A percentile compares a stretch with the other conserved stretches of the same genome.
These are phyloP conservation scores for Chironomus riparius DNA, from an alignment of 2,888 invertebrate species.

Conservation along the genomic window DNA sequence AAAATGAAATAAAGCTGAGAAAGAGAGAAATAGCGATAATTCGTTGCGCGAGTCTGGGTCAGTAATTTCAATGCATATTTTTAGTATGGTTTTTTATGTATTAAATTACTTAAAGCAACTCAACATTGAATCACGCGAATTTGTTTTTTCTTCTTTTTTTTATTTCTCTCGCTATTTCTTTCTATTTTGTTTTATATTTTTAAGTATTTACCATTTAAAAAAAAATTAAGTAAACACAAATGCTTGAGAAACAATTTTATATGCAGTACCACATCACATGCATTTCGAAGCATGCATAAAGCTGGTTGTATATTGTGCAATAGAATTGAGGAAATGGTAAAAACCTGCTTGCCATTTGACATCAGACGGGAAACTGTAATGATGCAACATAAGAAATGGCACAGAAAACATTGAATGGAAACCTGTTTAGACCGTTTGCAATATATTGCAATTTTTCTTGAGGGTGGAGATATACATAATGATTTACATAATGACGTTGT, in stretches of 20 bases:
- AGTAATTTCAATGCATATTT: neutral
- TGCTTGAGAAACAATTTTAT: neutral
- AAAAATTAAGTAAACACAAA: neutral
- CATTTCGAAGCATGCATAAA: neutral
- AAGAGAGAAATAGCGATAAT: neutral
- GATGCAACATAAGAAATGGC: neutral
- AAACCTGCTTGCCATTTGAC: constrained; percentile 5
- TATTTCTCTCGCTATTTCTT: neutral
- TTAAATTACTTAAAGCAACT: neutral
- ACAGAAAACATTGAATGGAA: neutral
- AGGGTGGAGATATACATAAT: neutral
- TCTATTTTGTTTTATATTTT: neutral
- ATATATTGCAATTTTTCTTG: neutral
- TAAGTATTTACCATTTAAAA: neutral
- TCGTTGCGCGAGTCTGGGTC: neutral
- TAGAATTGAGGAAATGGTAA: constrained; percentile 3
- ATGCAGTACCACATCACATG: neutral
- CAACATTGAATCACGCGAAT: constrained; percentile 3
- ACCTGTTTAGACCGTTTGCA: neutral
- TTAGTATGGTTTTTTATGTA: neutral
- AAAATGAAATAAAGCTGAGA: neutral
- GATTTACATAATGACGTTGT: neutral
- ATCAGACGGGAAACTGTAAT: neutral
- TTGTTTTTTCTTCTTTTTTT: neutral
- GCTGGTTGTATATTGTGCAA: neutral